Conservation (phyloP, 2,888 invertebrate genomes). For the Phyto melanocephala region DNA sequence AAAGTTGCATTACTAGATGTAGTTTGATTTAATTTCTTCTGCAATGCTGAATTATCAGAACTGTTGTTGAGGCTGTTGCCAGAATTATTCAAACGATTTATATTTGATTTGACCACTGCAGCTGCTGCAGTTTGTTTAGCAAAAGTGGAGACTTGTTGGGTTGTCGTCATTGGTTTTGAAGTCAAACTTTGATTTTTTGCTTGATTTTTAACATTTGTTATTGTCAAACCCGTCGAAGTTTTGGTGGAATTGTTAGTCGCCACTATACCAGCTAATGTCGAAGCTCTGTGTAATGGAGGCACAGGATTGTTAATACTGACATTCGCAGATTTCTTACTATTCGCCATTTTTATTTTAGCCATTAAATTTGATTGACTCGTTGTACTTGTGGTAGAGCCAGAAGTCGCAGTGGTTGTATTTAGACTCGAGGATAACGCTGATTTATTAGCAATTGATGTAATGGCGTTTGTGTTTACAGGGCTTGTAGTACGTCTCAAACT, state of each 20-base stretch:
- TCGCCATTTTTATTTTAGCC: conserved; percentile 45
- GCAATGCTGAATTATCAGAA: not conserved
- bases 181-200: conserved; percentile 17
- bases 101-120: conserved; percentile 57
- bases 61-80: not conserved
- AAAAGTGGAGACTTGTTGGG: conserved; percentile 44
- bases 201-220: conserved; percentile 53
- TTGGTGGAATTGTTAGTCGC: conserved; percentile 32
- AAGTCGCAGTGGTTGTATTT: not conserved
- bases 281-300: conserved; percentile 48
- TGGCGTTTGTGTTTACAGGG: conserved; percentile 12
- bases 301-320: conserved; percentile 21
- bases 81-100: conserved; percentile 33
- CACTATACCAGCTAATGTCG: conserved; percentile 17
- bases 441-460: not conserved
- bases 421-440: not conserved
- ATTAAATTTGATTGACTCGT: conserved; percentile 46
- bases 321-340: conserved; percentile 35
- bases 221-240: conserved; percentile 51
- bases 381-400: not conserved
- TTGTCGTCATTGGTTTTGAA: conserved; percentile 18
- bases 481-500: conserved; percentile 45
- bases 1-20: conserved; percentile 10
- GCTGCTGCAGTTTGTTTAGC: conserved; percentile 62
- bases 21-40: not conserved